A percentile compares a stretch with the other conserved stretches of the same genome.
Conservation (phyloP, 2,888 invertebrate species). For the Hoplodrina ambigua region DNA sequence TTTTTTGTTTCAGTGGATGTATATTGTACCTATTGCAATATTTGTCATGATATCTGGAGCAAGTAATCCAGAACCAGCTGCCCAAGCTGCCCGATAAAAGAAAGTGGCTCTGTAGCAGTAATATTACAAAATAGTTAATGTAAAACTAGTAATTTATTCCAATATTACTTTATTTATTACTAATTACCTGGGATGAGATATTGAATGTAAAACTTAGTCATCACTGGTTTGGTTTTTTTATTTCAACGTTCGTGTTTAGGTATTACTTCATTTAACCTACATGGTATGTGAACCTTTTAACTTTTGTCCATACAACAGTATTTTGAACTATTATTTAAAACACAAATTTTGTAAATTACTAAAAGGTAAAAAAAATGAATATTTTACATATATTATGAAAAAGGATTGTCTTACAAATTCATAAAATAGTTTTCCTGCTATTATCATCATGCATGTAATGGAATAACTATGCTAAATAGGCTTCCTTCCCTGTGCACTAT, state of each 20-base stretch:
- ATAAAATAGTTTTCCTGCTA: too few species aligned
- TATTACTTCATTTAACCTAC: too few species aligned
- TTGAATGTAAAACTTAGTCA: too few species aligned
- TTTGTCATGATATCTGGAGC: slow-evolving; percentile 97
- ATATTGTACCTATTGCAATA: slow-evolving; percentile 98
- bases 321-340: too few species aligned
- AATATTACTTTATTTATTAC: slow-evolving; percentile 5
- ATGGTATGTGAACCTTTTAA: too few species aligned
- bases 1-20: slow-evolving; percentile 97
- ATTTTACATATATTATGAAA: neutral
- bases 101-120: neutral
- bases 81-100: slow-evolving; percentile 78
- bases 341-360: too few species aligned
- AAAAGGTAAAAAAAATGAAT: neutral
- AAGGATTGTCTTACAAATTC: neutral
- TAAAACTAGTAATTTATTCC: slow-evolving; percentile 34
- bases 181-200: too few species aligned
- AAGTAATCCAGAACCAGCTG: slow-evolving; percentile 93
- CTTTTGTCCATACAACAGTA: too few species aligned
- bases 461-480: neutral
- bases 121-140: slow-evolving; percentile 16
- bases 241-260: too few species aligned
- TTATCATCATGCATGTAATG: neutral
- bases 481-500: neutral
- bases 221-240: too few species aligned